These are phyloP conservation scores for Ceratosolen fusciceps DNA, from an alignment of 1,140 invertebrate species.

Conservation along the genomic window DNA sequence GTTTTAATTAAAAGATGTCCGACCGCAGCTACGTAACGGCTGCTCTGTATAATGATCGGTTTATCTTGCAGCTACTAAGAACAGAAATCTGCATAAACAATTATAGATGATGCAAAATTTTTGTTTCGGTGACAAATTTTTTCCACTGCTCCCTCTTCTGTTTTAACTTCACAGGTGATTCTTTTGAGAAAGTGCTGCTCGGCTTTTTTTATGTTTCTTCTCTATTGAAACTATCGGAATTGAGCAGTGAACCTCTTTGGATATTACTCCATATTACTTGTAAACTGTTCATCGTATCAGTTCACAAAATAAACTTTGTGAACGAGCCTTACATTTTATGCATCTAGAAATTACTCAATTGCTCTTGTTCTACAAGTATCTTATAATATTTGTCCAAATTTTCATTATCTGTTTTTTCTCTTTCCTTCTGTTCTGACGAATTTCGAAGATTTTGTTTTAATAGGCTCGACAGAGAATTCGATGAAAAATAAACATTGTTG, in stretches of 20 bases:
- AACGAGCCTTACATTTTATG: not conserved
- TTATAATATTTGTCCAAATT: no score
- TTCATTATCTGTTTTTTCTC: not conserved
- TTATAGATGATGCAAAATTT: not conserved
- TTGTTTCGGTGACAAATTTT: not conserved
- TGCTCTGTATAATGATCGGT: constrained; percentile 3
- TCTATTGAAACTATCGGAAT: not conserved
- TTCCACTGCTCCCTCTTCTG: not conserved
- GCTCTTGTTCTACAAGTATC: not conserved
- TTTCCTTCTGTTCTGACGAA: not conserved
- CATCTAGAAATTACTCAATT: not conserved
- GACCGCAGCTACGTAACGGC: no score
- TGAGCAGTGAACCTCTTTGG: not conserved
- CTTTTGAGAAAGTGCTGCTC: constrained; percentile 10
- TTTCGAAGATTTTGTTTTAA: not conserved
- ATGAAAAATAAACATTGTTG: not conserved
- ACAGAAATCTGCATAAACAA: not conserved
- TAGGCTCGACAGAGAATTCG: not conserved
- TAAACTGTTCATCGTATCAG: not conserved
- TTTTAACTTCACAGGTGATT: not conserved
- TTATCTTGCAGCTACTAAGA: constrained; percentile 17
- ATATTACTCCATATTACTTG: not conserved
- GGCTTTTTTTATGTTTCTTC: not conserved
- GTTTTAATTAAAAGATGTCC: no score
- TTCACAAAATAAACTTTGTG: not conserved